Conservation (phyloP, 2,888 invertebrate species). For the Hololepta plana region DNA sequence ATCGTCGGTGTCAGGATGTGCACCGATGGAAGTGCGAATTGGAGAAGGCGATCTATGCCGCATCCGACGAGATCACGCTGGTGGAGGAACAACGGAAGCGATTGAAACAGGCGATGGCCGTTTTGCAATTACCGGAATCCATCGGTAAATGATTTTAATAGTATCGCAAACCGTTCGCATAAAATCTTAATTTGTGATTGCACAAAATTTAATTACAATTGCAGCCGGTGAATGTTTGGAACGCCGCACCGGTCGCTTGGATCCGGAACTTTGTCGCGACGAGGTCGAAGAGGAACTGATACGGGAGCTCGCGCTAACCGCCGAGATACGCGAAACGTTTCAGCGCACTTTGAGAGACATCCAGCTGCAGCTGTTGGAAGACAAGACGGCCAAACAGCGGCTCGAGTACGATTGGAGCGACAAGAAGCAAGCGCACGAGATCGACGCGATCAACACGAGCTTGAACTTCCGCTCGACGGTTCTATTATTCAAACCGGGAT, state of each 20-base stretch:
- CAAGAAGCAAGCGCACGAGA: slow-evolving; percentile 61
- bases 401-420: slow-evolving; percentile 88
- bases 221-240: slow-evolving; percentile 53
- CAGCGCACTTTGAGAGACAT: slow-evolving; percentile 44
- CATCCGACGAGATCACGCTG: slow-evolving; percentile 48
- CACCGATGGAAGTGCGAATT: slow-evolving; percentile 60
- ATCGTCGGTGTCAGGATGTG: slow-evolving; percentile 46
- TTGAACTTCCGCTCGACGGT: slow-evolving; percentile 50
- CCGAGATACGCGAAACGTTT: slow-evolving; percentile 45
- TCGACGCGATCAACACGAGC: slow-evolving; percentile 50
- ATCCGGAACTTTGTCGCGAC: slow-evolving; percentile 58
- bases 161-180: not conserved
- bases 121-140: slow-evolving; percentile 51
- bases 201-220: no score
- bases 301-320: slow-evolving; percentile 52
- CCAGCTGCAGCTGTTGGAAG: slow-evolving; percentile 49
- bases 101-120: slow-evolving; percentile 46
- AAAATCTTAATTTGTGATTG: slow-evolving; percentile 33
- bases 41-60: slow-evolving; percentile 46
- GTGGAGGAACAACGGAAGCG: slow-evolving; percentile 49
- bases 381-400: slow-evolving; percentile 63
- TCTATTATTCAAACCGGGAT: slow-evolving; percentile 57
- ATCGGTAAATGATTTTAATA: slow-evolving; percentile 29
- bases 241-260: slow-evolving; percentile 46
- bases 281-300: slow-evolving; percentile 59